A percentile compares a stretch with the other conserved stretches of the same genome.
phyloP scores from a whole-genome alignment of 1,140 invertebrate species.

The Pogonomyrmex californicus region DNA sequence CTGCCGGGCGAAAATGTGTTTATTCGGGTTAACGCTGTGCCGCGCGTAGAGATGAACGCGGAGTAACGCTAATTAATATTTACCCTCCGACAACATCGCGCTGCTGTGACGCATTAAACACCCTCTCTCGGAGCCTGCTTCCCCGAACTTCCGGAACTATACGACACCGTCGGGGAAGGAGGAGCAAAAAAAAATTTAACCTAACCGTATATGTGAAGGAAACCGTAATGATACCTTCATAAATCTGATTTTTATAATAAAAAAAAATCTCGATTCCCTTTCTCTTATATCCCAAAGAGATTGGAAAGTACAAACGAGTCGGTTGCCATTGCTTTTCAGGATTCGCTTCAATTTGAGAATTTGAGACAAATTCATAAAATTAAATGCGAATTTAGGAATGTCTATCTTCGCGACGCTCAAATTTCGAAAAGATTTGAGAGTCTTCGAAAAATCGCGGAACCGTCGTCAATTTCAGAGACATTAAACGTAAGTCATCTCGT shows the following conservation, averaged over 20 bases:
- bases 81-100: slow-evolving; percentile 84
- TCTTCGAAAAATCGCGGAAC: not conserved
- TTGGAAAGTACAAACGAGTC: not conserved
- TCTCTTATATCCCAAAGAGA: not conserved
- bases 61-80: slow-evolving; percentile 85
- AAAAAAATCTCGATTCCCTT: not conserved
- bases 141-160: slow-evolving; percentile 49
- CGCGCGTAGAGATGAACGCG: slow-evolving; percentile 82
- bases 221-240: not conserved
- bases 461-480: slow-evolving; percentile 29
- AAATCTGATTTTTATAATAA: not conserved
- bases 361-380: not conserved
- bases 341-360: not conserved
- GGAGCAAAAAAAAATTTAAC: not conserved
- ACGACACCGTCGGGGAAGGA: not conserved
- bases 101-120: slow-evolving; percentile 73
- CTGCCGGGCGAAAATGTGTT: slow-evolving; percentile 78
- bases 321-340: not conserved
- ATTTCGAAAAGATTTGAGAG: not conserved
- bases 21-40: slow-evolving; percentile 84
- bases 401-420: not conserved
- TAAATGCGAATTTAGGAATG: not conserved
- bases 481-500: slow-evolving; percentile 33
- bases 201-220: not conserved
- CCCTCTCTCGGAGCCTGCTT: not conserved